Conservation (phyloP, 2,888 invertebrate genomes). For the Cephalotes varians region DNA sequence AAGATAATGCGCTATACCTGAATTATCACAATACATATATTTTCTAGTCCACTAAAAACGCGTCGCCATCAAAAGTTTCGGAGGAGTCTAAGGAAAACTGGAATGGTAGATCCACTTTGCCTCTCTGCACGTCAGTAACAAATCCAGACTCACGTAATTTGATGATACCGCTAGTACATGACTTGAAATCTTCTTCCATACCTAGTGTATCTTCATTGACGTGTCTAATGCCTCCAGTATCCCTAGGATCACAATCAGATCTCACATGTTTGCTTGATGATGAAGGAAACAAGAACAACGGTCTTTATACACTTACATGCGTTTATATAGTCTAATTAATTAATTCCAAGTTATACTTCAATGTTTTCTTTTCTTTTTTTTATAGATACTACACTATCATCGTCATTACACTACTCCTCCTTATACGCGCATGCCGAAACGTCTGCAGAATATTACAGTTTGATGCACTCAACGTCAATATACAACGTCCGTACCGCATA, state of each 20-base stretch:
- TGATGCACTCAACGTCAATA: slow-evolving; percentile 80
- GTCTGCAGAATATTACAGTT: slow-evolving; percentile 81
- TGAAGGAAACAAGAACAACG: slow-evolving; percentile 86
- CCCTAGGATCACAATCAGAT: slow-evolving; percentile 83
- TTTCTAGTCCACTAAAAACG: slow-evolving; percentile 77
- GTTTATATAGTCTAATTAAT: neutral
- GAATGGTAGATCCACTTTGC: slow-evolving; percentile 76
- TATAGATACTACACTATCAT: slow-evolving; percentile 79
- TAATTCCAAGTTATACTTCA: neutral
- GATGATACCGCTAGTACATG: slow-evolving; percentile 69
- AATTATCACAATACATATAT: neutral
- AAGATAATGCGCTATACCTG: neutral
- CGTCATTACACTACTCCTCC: slow-evolving; percentile 83
- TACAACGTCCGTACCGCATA: slow-evolving; percentile 77
- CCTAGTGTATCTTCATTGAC: slow-evolving; percentile 74
- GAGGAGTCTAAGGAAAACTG: slow-evolving; percentile 85
- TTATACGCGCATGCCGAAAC: slow-evolving; percentile 76
- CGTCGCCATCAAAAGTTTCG: slow-evolving; percentile 77
- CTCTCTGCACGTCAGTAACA: slow-evolving; percentile 76
- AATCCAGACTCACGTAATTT: slow-evolving; percentile 71
- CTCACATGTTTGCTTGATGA: slow-evolving; percentile 87
- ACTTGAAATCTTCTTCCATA: slow-evolving; percentile 74
- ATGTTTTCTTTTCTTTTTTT: slow-evolving; percentile 19
- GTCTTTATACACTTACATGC: slow-evolving; percentile 63
- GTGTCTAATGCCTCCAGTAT: slow-evolving; percentile 81